Base-by-base conservation (phyloP, 2,113 vertebrate species). In the Corythaeola cristata region DNA sequence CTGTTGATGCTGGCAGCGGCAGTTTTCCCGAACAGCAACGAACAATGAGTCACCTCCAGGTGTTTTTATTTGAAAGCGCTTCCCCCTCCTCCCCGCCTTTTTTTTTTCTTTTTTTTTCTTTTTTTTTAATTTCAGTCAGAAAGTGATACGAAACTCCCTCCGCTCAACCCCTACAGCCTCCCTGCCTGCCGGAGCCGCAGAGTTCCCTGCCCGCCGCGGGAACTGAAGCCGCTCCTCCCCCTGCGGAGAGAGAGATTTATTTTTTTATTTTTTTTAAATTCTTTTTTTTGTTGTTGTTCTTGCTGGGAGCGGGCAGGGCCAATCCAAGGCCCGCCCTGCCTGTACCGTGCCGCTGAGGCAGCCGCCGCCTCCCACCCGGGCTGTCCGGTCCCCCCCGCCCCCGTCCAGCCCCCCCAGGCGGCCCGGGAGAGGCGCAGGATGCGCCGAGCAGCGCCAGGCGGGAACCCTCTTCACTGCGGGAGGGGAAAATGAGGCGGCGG, bases 191-290 rank as follows among this genome's bases (percentile, higher is more conserved):
- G n/a, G n/a, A n/a, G n/a, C n/a, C n/a, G n/a, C n/a, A n/a, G n/a
- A n/a, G 83, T 97, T 94, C 94, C 93, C 71, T 66, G 78, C 94
- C 73, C 76, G n/a, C 87, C 89, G 62, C 55, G n/a, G 73, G 95
- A 92, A 47, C 81, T 81, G 89, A 92, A 78, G 55, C 97, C 94
- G 81, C 98, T 92, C 98, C 98, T 96, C 96, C 96, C 97, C 97
- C n/a, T 97, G 98, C 98, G 85, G 96, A 53, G 85, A 90, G 17
- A 62, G 26, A 21, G 35, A 11, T 22, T 9, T 37, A 32, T 58
- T 47, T 41, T 35, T 44, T 30, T 52, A n/a, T n/a, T n/a, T n/a
- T n/a, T n/a, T n/a, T n/a, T n/a, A n/a, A n/a, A n/a, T n/a, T n/a
- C n/a, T 41, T 37, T 28, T 63, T 78, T 49, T 55, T 55, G 27